Percentiles rank a stretch among this genome's conserved stretches.
Conservation (phyloP, 2,888 invertebrate genomes). For the Balanococcus diminutus region DNA sequence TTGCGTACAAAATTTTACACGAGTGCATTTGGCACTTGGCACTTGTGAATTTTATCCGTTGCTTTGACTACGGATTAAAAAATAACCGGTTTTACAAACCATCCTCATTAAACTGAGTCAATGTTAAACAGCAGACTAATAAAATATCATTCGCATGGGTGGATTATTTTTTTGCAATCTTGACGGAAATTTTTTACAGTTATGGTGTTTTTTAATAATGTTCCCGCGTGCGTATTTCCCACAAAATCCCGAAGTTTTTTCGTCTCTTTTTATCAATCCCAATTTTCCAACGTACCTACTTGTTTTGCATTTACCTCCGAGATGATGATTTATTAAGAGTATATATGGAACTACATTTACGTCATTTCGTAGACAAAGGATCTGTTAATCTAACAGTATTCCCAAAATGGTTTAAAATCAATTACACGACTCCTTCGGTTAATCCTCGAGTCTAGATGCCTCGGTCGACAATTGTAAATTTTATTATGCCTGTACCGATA, state of each 20-base stretch:
- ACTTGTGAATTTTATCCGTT: not conserved
- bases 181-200: not conserved
- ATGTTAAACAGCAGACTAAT: not conserved
- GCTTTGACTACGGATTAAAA: not conserved
- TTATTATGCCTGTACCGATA: no score
- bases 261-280: no score
- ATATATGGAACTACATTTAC: no score
- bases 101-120: not conserved
- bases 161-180: not conserved
- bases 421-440: no score
- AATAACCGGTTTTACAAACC: not conserved
- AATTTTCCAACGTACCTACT: no score
- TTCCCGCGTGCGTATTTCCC: not conserved
- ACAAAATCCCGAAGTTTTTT: not conserved
- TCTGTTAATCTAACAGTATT: no score
- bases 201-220: not conserved
- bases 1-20: not conserved
- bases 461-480: no score
- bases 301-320: no score
- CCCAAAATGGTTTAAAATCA: no score
- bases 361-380: no score
- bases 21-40: not conserved
- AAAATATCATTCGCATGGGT: not conserved
- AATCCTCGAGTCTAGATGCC: no score
- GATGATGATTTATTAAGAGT: no score